Conservation (phyloP, 2,888 invertebrate genomes). For the Coremacera marginata region DNA sequence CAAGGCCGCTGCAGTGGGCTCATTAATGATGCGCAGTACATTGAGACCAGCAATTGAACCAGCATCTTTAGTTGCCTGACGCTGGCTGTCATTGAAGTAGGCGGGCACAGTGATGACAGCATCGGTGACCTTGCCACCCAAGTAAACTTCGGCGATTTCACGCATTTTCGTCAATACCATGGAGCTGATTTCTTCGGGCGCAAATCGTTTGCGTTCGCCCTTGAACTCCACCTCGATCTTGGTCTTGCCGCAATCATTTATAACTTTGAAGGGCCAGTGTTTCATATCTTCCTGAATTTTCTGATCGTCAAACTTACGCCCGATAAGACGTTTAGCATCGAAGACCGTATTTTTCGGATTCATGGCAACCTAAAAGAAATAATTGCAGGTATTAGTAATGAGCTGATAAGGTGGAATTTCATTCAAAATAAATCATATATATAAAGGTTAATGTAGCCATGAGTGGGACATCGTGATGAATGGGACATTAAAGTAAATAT, state of each 20-base stretch:
- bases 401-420: no score
- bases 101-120: slow-evolving; percentile 89
- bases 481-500: no score
- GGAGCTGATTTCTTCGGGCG: slow-evolving; percentile 87
- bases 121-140: slow-evolving; percentile 79
- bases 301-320: slow-evolving; percentile 82
- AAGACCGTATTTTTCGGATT: slow-evolving; percentile 86
- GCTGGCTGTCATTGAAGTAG: slow-evolving; percentile 85
- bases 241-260: slow-evolving; percentile 78
- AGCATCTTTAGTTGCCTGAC: slow-evolving; percentile 91
- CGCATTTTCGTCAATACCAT: slow-evolving; percentile 90
- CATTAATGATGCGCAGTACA: slow-evolving; percentile 90
- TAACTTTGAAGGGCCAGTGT: slow-evolving; percentile 83
- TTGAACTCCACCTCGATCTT: slow-evolving; percentile 82
- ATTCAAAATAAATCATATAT: no score
- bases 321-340: slow-evolving; percentile 87
- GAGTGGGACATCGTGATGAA: no score
- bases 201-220: slow-evolving; percentile 81
- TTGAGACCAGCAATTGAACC: slow-evolving; percentile 87
- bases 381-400: no score
- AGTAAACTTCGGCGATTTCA: slow-evolving; percentile 81
- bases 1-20: slow-evolving; percentile 89
- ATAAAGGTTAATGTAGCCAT: no score
- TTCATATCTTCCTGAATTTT: slow-evolving; percentile 85
- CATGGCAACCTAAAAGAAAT: slow-evolving; percentile 75